Percentiles rank a stretch among this genome's conserved stretches.
These are phyloP conservation scores for Ranitomeya imitator DNA, from an alignment of 2,113 vertebrate genomes.

Conservation along the genomic window DNA sequence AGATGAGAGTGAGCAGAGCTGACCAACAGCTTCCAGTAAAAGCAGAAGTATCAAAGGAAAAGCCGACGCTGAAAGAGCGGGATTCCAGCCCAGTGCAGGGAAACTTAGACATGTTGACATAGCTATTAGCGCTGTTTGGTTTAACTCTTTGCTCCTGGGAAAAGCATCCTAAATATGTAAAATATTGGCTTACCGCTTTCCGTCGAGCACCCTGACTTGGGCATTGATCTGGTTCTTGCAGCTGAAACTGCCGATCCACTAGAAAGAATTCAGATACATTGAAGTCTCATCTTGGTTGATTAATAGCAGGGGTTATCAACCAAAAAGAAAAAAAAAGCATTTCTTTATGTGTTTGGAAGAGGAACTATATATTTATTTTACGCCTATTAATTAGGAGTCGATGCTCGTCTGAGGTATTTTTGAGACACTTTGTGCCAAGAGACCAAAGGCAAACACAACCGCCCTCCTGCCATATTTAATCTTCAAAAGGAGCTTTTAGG, in stretches of 20 bases:
- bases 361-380: slow-evolving; percentile 20
- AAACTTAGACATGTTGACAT: slow-evolving; percentile 40
- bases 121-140: slow-evolving; percentile 39
- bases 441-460: slow-evolving; percentile 12
- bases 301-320: neutral
- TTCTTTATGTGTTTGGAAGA: neutral
- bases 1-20: slow-evolving; percentile 14
- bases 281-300: neutral
- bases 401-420: neutral
- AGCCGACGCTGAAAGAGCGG: neutral
- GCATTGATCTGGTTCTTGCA: slow-evolving; percentile 16
- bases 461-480: neutral
- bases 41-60: slow-evolving; percentile 45
- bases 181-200: slow-evolving; percentile 49
- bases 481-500: slow-evolving; percentile 25
- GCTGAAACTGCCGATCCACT: slow-evolving; percentile 13
- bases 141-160: slow-evolving; percentile 22
- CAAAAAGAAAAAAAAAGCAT: neutral
- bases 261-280: slow-evolving; percentile 18
- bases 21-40: slow-evolving; percentile 41
- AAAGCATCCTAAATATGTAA: slow-evolving; percentile 35
- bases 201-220: neutral
- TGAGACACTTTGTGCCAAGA: neutral
- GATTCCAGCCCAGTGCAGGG: slow-evolving; percentile 38
- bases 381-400: neutral